phyloP scores from a whole-genome alignment of 1,140 invertebrate species.

The Caenorhabditis inopinata region DNA sequence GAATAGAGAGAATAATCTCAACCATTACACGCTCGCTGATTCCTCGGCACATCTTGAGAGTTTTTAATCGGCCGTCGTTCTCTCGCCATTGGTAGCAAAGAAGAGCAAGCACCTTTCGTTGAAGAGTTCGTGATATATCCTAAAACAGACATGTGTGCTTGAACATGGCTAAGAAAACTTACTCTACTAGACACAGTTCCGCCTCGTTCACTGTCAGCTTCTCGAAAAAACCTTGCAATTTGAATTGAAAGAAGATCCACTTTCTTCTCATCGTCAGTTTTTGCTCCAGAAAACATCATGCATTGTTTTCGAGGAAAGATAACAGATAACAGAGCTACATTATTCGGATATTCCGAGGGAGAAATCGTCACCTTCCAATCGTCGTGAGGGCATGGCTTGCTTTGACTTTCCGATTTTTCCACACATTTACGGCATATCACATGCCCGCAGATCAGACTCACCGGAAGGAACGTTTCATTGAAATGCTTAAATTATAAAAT shows the following conservation, averaged over 20 bases:
- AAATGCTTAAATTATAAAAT: conserved; percentile 47
- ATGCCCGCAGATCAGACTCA: conserved; percentile 59
- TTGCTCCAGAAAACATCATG: conserved; percentile 30
- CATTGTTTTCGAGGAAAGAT: neutral
- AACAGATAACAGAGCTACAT: conserved; percentile 37
- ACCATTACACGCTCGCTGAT: conserved; percentile 90
- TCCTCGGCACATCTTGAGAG: conserved; percentile 77
- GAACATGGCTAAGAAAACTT: too few relatives aligned
- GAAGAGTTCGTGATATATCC: conserved; percentile 83
- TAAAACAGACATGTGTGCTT: too few relatives aligned
- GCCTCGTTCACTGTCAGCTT: conserved; percentile 54
- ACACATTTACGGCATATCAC: conserved; percentile 52
- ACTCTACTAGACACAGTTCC: conserved; percentile 56
- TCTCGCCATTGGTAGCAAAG: conserved; percentile 89
- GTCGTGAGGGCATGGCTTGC: conserved; percentile 17
- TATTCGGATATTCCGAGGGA: conserved; percentile 38
- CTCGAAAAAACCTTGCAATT: conserved; percentile 47
- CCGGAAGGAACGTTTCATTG: conserved; percentile 47
- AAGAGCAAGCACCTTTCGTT: conserved; percentile 86
- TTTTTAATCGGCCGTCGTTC: conserved; percentile 73
- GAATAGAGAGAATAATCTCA: conserved; percentile 78
- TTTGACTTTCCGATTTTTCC: neutral
- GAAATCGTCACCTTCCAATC: conserved; percentile 7
- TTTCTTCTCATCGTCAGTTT: neutral
- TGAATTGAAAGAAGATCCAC: neutral